phyloP scores from a whole-genome alignment of 1,140 invertebrate genomes.

The Harlomillsia oculata region DNA sequence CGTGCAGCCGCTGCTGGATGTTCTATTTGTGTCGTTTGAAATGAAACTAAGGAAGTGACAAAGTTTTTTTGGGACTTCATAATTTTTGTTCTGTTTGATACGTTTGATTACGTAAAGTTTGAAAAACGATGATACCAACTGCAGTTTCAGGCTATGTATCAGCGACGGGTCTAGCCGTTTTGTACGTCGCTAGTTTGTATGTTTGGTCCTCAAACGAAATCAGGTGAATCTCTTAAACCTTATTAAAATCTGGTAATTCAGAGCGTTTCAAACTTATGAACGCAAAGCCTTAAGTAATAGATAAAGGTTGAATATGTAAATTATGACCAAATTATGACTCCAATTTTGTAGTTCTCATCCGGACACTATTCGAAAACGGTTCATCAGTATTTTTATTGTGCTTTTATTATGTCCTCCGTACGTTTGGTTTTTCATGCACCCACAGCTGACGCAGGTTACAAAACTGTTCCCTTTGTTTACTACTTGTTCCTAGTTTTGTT shows the following conservation, averaged over 20 bases:
- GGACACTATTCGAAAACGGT: conserved; percentile 74
- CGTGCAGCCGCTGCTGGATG: no score
- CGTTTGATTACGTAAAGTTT: no score
- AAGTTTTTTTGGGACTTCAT: no score
- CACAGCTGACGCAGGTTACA: no score
- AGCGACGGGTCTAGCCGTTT: conserved; percentile 56
- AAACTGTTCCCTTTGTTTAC: no score
- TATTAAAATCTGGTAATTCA: neutral
- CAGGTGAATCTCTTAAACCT: conserved; percentile 27
- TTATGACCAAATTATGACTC: conserved; percentile 1
- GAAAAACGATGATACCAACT: no score
- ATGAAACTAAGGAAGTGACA: no score
- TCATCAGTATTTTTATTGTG: conserved; percentile 72
- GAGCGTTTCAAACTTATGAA: neutral
- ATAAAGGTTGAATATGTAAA: neutral
- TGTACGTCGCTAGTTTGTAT: conserved; percentile 73
- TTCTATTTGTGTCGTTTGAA: no score
- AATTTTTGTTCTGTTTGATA: no score
- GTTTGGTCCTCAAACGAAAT: conserved; percentile 59
- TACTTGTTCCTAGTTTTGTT: no score
- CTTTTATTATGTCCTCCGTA: conserved; percentile 66
- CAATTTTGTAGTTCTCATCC: conserved; percentile 64
- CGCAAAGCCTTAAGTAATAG: neutral
- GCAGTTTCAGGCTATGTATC: no score
- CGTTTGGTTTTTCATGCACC: conserved; percentile 47